These are phyloP conservation scores for Leptarthrus brevirostris DNA, from an alignment of 2,888 invertebrate species.

Conservation along the genomic window DNA sequence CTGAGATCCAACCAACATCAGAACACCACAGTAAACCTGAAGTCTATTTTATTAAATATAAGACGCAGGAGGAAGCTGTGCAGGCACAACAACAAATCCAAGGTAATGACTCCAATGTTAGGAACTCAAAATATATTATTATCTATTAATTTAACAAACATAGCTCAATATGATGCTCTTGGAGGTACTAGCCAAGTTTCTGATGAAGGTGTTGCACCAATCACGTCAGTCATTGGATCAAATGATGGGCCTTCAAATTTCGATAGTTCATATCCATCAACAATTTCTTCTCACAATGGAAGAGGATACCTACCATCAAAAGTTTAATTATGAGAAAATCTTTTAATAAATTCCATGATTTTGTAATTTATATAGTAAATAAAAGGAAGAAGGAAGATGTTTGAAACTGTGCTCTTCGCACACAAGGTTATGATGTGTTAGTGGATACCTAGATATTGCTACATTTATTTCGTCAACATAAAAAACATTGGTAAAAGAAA, in stretches of 20 bases:
- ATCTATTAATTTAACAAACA: not conserved
- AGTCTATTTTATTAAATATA: slow-evolving; percentile 67
- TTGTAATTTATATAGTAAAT: no score
- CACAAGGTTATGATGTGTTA: no score
- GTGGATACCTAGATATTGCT: no score
- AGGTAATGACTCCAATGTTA: slow-evolving; percentile 53
- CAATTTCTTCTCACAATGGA: not conserved
- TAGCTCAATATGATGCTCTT: slow-evolving; percentile 65
- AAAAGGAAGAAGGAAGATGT: no score
- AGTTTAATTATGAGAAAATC: no score
- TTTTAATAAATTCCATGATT: not conserved
- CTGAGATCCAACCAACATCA: slow-evolving; percentile 62
- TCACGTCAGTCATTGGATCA: slow-evolving; percentile 63
- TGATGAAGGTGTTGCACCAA: slow-evolving; percentile 65
- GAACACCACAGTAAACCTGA: slow-evolving; percentile 65
- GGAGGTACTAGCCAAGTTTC: slow-evolving; percentile 64
- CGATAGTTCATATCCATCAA: not conserved
- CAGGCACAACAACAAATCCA: slow-evolving; percentile 66
- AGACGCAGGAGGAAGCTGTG: slow-evolving; percentile 65
- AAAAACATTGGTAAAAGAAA: no score
- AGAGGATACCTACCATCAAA: slow-evolving; percentile 1
- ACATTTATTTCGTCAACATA: no score
- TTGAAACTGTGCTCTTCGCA: no score
- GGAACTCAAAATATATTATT: slow-evolving; percentile 34
- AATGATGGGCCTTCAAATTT: slow-evolving; percentile 56